Evolutionary conservation across 2,113 vertebrate genomes (phyloP), one percentile per base, ranked within the genome.

Genomic region (Lycaon pictus): DNA sequence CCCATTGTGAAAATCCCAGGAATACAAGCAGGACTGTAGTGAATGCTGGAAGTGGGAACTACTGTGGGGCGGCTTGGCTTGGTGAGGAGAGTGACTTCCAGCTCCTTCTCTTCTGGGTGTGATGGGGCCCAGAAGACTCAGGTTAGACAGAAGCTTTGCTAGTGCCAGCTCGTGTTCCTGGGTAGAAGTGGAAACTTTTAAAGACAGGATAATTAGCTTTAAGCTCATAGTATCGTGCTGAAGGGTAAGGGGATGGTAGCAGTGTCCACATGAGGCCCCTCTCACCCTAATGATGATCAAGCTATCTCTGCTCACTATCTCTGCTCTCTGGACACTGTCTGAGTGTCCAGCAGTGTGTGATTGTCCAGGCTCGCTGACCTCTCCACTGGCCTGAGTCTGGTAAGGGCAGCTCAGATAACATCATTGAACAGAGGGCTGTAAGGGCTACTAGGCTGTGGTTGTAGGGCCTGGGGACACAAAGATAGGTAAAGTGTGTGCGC

Each of bases 401-500:
- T 56, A 51, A 88, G 71, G 81, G 86, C 12, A 48, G 1, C 69
- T 76, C 16, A n/a, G 0, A 22, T 29, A 23, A 1, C n/a, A 2
- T 48, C 63, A 23, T 83, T 76, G 23, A 10, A 51, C 58, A 13
- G 43, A 32, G 72, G 80, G 20, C 35, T 32, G 2, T 85, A 55
- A 84, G 85, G 53, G 62, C 25, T 74, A 23, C 62, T 23, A 3
- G n/a, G 35, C 25, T 51, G 15, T 67, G 87, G 60, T 79, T 32
- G 0, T 8, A 13, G 37, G 17, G n/a, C 85, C 51, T 86, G 37
- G 53, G 6, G 25, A 11, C 51, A 4, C 0, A 7, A 63, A 80
- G 88, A 22, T 27, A 7, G 27, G 1, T 19, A 32, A 51, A 43
- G 27, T 3, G 0, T 55, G 19, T 35, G 7, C 2, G 4, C 23